Base-by-base conservation (phyloP, 2,888 invertebrate genomes). In the Drosophila vallismaia region DNA sequence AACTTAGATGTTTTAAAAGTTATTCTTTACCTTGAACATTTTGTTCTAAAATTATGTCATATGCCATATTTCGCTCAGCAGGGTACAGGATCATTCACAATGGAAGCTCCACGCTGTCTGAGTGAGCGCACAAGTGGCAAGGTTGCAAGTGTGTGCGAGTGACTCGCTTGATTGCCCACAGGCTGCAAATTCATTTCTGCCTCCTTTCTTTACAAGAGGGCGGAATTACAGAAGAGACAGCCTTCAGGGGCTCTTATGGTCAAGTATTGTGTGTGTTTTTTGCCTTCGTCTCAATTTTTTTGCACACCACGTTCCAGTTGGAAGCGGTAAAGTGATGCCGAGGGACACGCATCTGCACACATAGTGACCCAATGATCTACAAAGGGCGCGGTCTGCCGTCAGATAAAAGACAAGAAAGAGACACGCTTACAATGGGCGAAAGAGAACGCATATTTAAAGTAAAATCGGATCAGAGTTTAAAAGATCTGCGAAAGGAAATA, bases 171-270 rank as follows among this genome's bases (percentile, higher is more conserved):
- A 88, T 82, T 82, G 86, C 80, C 74, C 63, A 86, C 86, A 84
- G 80, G 81, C 87, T 81, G 83, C 87, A 88, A 86, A 84, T 88
- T 88, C 87, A 83, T 83, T 83, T 88, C 63, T 80, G 88, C 87
- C 72, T 77, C 71, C 82, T 49, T 69, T 73, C 66, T 57, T 70
- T 71, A 24, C 58, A 40, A 46, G 36, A 19, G 33, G 19, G 24
- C 28, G 14, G 63, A 66, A 67, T 50, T 42, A 4, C 42, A 36
- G 14, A n/a, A 48, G 60, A 48, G 63, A 63, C 60, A 71, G 45
- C 63, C 63, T 64, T 64, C 63, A 45, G 68, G 69, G 24, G 71
- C 62, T 59, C 71, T 71, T 46, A 46, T 71, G 24, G 46, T 40
- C 60, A 58, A 60, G 40, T 42, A 42, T 42, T 14, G 19, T 42